Evolutionary conservation across 2,888 invertebrate species (phyloP), one percentile per base, ranked within the genome.

Genomic region (Sepiola atlantica): DNA sequence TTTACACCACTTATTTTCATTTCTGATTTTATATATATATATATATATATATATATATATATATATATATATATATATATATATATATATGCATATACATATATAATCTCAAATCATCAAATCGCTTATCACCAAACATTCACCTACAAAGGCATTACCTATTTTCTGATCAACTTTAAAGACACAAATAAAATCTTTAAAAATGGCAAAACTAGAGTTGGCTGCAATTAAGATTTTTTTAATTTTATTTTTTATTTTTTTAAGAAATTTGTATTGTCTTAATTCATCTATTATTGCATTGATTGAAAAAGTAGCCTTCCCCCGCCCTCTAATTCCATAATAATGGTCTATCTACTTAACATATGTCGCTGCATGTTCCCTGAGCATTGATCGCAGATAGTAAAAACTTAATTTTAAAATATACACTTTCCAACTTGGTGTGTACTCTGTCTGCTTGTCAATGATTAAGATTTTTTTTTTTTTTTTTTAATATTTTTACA

Each of bases 71-170:
- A 45, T 45, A 45, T 45, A 45, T 45, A 45, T 45, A 45, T 45
- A 45, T 45, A 45, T 45, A 45, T 45, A 45, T 45, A 45, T n/a
- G n/a, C n/a, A n/a, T n/a, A n/a, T n/a, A n/a, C n/a, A n/a, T n/a
- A n/a, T n/a, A n/a, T n/a, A 14, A 12, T 32, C 77, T n/a, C 12
- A 77, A 77, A 18, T 77, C 77, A 77, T 77, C 77, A 32, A 77
- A 77, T 77, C n/a, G n/a, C n/a, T 77, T 77, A 77, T 77, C 77
- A 77, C 77, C 77, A 77, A 77, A n/a, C n/a, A 77, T 77, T 77
- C 77, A 77, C 77, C n/a, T n/a, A n/a, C n/a, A 77, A 77, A 77
- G 77, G 77, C 77, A 77, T 77, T 77, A 77, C 77, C 77, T 77
- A 77, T 77, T 77, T 77, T 77, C 77, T n/a, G 16, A 77, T n/a